Evolutionary conservation across 1,140 invertebrate species (phyloP), one percentile per base, ranked within the genome.

Genomic region (Idris sp.): DNA sequence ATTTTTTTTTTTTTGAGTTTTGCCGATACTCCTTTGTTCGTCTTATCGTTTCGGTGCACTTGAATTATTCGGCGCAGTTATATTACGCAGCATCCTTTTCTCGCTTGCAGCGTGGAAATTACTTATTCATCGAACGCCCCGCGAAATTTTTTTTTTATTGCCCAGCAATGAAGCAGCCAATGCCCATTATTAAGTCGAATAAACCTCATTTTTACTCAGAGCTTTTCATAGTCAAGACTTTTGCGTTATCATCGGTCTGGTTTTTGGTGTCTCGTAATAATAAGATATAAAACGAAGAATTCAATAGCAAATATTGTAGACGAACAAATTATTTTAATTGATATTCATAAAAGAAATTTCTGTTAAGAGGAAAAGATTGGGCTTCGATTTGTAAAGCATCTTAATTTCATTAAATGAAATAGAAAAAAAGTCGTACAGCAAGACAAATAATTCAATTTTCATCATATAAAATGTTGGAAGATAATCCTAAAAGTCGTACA

Each of bases 61-160:
- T 53, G 56, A 64, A 64, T 64, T 64, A 64, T 64, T 53, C 48
- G 61, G 44, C 22, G 40, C 11, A 40, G 53, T 64, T 46, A 46
- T 53, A 44, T 64, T 53, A 53, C 61, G 61, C 61, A 46, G 61
- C 61, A 53, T 64, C 46, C 59, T 64, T 44, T 48, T 28, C 59
- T 43, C 13, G 16, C 35, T 31, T 31, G 48, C 48, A 46, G 9
- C 28, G 25, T 64, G 38, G 6, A 64, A 64, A 64, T 53, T 51
- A 40, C 61, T 64, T 64, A 64, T 64, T 53, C 61, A 64, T 64
- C 48, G 48, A 44, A 44, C 31, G 30, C 48, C n/a, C 15, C 30
- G 61, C 48, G 30, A 53, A 53, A 44, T 38, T 51, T 43, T 49
- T n/a, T n/a, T n/a, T n/a, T n/a, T n/a, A n/a, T 38, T 26, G 19